Evolutionary conservation across 2,113 vertebrate genomes (phyloP).

Genomic region (Suncus etruscus): DNA sequence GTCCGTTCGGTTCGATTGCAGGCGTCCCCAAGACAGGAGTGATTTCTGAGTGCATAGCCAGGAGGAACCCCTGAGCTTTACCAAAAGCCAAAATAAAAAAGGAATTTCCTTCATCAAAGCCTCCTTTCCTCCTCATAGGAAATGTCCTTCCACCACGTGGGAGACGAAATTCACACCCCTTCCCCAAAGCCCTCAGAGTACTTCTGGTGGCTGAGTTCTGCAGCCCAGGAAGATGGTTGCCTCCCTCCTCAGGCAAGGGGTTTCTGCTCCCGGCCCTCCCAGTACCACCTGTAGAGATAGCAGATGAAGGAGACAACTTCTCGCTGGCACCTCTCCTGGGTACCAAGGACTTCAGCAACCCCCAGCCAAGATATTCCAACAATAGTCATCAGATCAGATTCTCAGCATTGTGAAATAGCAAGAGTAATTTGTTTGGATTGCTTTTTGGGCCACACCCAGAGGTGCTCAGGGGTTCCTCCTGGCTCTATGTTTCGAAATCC

Average conservation of each 20-base stretch:
- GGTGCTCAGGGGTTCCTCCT: too few species aligned
- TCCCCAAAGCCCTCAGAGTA: background rate
- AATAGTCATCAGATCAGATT: rapidly evolving
- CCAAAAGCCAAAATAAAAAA: too few species aligned
- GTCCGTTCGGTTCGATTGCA: too few species aligned
- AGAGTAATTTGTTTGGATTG: too few species aligned
- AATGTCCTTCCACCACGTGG: background rate
- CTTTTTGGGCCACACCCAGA: too few species aligned
- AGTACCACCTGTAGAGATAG: constrained; percentile 67
- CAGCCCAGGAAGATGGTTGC: background rate
- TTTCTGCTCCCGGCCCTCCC: background rate
- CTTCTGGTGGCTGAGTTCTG: background rate
- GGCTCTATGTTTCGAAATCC: too few species aligned
- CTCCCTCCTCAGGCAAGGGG: too few species aligned
- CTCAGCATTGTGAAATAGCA: background rate
- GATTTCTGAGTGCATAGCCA: too few species aligned
- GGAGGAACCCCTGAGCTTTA: too few species aligned
- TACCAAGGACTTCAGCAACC: constrained; percentile 23
- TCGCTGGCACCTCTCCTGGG: constrained; percentile 22
- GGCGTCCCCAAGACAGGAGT: too few species aligned
- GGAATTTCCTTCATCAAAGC: background rate
- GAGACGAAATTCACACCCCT: background rate
- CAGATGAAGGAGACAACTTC: constrained; percentile 15
- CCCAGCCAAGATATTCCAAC: background rate
- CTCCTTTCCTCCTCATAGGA: background rate